These are phyloP conservation scores for Theocolax elegans DNA, from an alignment of 1,140 invertebrate genomes.

Conservation along the genomic window DNA sequence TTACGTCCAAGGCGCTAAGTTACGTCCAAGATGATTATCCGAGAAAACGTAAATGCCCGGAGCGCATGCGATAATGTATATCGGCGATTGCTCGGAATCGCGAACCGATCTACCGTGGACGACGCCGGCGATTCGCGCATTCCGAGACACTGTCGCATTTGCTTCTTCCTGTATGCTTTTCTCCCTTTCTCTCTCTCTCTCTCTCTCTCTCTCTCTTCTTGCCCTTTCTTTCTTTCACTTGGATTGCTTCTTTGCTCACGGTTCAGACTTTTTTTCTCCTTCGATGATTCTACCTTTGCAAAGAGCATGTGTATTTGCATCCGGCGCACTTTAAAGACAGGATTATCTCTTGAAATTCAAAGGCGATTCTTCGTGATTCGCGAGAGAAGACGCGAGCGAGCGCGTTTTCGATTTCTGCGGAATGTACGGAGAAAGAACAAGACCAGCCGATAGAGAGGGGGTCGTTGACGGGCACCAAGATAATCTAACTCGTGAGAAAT, in stretches of 20 bases:
- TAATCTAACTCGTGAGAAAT: conserved; percentile 41
- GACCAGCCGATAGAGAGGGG: neutral
- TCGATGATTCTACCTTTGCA: neutral
- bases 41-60: conserved; percentile 49
- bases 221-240: conserved; percentile 13
- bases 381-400: neutral
- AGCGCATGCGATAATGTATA: conserved; percentile 16
- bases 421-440: neutral
- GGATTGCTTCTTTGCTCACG: no score
- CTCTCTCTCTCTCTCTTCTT: neutral
- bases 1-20: conserved; percentile 48
- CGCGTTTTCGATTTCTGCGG: conserved; percentile 30
- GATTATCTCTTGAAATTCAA: conserved; percentile 42
- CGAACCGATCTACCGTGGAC: conserved; percentile 21
- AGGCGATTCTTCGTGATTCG: conserved; percentile 40
- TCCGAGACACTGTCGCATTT: conserved; percentile 31
- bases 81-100: conserved; percentile 50
- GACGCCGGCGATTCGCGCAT: conserved; percentile 9
- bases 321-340: conserved; percentile 9
- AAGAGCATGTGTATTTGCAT: conserved; percentile 21
- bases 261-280: neutral
- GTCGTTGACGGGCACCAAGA: neutral
- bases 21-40: conserved; percentile 57
- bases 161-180: neutral
- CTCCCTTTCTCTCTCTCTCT: neutral